phyloP scores from a whole-genome alignment of 2,113 vertebrate species.

The Gymnarchus niloticus region DNA sequence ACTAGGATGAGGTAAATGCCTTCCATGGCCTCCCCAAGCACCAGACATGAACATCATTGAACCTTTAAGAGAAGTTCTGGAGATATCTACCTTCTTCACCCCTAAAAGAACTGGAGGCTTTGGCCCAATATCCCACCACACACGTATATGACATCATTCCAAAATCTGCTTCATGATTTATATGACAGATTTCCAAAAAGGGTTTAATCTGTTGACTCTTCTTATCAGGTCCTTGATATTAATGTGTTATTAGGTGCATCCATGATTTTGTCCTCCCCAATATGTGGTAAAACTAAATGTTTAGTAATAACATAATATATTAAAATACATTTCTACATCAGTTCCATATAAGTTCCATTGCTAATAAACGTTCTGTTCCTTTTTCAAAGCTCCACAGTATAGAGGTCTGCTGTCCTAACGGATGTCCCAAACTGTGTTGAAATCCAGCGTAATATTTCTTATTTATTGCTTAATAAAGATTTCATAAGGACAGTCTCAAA shows the following conservation, averaged over 20 bases:
- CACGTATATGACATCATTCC: neutral
- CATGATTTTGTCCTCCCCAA: neutral
- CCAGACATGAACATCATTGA: neutral
- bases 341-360: neutral
- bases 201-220: neutral
- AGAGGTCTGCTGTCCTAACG: neutral
- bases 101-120: neutral
- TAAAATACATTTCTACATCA: neutral
- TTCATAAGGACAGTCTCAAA: neutral
- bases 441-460: neutral
- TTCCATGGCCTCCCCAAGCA: too few relatives aligned
- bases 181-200: neutral
- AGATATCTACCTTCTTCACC: neutral
- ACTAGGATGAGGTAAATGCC: too few relatives aligned
- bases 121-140: neutral
- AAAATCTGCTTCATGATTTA: neutral
- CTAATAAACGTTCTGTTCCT: too few relatives aligned
- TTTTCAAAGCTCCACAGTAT: too few relatives aligned
- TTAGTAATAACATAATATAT: neutral
- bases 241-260: too few relatives aligned
- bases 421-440: neutral
- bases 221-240: neutral
- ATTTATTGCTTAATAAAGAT: neutral
- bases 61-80: neutral
- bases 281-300: neutral